Conservation (phyloP, 2,797 vertebrate genomes). For the Prunella strophiata region DNA sequence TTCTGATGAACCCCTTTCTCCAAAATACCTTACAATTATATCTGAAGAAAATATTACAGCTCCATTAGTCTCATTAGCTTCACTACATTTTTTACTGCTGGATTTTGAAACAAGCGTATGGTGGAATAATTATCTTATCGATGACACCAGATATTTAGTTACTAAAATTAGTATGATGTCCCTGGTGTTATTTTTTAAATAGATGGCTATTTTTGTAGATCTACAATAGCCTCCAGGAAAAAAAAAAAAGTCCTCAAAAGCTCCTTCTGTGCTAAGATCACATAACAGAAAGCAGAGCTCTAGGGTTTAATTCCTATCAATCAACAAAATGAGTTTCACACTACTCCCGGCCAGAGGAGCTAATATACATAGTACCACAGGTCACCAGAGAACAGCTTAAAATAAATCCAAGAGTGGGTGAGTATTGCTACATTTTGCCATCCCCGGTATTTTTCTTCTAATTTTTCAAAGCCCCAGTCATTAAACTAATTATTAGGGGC, state of each 20-base stretch:
- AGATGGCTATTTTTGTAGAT: conserved; percentile 33
- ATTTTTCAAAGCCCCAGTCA: neutral
- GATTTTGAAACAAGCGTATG: neutral
- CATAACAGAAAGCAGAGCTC: conserved; percentile 37
- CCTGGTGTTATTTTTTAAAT: conserved; percentile 37
- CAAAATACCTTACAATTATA: neutral
- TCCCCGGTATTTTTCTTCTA: neutral
- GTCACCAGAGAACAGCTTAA: conserved; percentile 37
- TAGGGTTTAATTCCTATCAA: conserved; percentile 56
- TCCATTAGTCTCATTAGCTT: neutral
- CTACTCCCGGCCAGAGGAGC: neutral
- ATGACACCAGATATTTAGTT: conserved; percentile 25
- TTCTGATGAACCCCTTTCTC: neutral
- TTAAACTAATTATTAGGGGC: neutral
- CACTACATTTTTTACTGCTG: neutral
- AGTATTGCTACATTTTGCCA: conserved; percentile 13
- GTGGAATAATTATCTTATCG: neutral
- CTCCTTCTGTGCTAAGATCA: conserved; percentile 30
- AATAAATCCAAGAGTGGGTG: conserved; percentile 19
- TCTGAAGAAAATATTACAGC: conserved; percentile 7
- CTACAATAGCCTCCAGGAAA: neutral
- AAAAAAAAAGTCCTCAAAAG: neutral
- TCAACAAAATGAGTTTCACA: conserved; percentile 51
- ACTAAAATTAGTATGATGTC: conserved; percentile 32
- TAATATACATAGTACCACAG: conserved; percentile 1